Evolutionary conservation across 2,113 vertebrate genomes (phyloP), one percentile per base, ranked within the genome.

Genomic region (Crotophaga sulcirostris): DNA sequence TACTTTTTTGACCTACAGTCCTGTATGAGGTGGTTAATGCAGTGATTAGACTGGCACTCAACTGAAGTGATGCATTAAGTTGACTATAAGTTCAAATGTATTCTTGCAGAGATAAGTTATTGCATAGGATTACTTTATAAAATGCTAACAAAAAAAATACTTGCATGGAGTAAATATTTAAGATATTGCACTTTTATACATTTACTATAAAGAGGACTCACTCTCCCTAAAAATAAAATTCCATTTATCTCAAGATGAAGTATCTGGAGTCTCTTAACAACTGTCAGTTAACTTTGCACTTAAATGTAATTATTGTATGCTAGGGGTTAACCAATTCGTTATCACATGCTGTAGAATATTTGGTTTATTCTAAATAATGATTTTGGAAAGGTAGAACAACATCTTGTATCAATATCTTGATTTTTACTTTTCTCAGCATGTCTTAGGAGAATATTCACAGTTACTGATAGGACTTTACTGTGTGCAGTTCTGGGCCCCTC

Each of bases 181-280:
- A 89, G 70, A 73, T 72, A 76, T 79, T 91, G 78, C 84, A 91
- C 74, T 96, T 97, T 96, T 96, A 96, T 96, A 97, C 91, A 80
- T 93, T 93, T 93, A 85, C 85, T 87, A 96, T 94, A 63, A 93
- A 90, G 72, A 91, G 49, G 62, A 93, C 54, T 84, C 89, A 89
- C 68, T 90, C 88, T 89, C 79, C 87, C 87, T 91, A 95, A 94
- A 94, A 97, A 96, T 97, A 91, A 97, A 97, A 96, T 69, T 82
- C 78, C 49, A 40, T 94, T 83, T 97, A 91, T 93, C 87, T 96
- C 74, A 76, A 73, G 2, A 88, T 90, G 31, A 85, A 93, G 84
- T 95, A 96, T 94, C 58, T 93, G 91, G 78, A 97, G 56, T 95
- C 87, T 95, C 94, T 96, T 94, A 97, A 96, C 56, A 87, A 18